These are phyloP conservation scores for Sminthurides aquaticus DNA, from an alignment of 2,888 invertebrate genomes.

Conservation along the genomic window DNA sequence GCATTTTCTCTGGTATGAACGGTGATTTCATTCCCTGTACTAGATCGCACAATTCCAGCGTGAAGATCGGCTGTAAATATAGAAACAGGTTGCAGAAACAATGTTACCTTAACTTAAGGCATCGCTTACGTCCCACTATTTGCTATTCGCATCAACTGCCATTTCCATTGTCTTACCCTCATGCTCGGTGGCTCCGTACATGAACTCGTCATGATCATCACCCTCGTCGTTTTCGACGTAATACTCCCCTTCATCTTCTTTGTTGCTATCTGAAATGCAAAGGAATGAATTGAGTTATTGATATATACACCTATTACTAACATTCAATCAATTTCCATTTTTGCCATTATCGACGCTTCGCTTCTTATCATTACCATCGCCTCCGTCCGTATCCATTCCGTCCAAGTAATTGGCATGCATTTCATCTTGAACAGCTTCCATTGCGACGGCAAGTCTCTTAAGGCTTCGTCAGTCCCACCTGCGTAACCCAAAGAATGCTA, in stretches of 20 bases:
- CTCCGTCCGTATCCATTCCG: slow-evolving; percentile 23
- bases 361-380: too few relatives aligned
- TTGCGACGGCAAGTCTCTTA: too few relatives aligned
- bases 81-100: too few relatives aligned
- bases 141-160: too few relatives aligned
- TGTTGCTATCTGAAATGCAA: slow-evolving; percentile 13
- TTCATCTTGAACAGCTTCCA: slow-evolving; percentile 32
- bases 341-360: too few relatives aligned
- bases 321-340: too few relatives aligned
- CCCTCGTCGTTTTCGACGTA: slow-evolving; percentile 29
- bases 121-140: too few relatives aligned
- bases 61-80: slow-evolving; percentile 10
- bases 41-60: slow-evolving; percentile 14
- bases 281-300: too few relatives aligned
- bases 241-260: slow-evolving; percentile 25
- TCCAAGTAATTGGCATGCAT: slow-evolving; percentile 30
- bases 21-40: slow-evolving; percentile 22
- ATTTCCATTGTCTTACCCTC: slow-evolving; percentile 18
- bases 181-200: slow-evolving; percentile 25
- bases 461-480: too few relatives aligned
- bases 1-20: slow-evolving; percentile 30
- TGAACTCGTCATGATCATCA: slow-evolving; percentile 32
- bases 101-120: too few relatives aligned
- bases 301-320: too few relatives aligned
- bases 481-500: background rate